These are phyloP conservation scores for Empis livida DNA, from an alignment of 2,888 invertebrate genomes.

Conservation along the genomic window DNA sequence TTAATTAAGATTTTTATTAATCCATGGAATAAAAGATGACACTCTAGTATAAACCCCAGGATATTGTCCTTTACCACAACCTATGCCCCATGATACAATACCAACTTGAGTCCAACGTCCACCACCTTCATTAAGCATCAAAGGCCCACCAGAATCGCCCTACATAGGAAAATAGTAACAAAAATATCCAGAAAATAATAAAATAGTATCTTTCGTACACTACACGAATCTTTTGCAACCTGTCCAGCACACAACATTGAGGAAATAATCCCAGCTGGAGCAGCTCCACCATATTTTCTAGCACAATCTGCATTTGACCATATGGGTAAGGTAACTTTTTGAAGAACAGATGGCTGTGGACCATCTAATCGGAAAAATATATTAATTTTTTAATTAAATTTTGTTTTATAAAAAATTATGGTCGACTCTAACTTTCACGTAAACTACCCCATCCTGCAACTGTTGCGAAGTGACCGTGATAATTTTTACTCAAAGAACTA, in stretches of 20 bases:
- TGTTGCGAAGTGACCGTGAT: slow-evolving; percentile 58
- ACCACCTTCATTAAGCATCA: slow-evolving; percentile 63
- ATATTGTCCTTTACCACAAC: slow-evolving; percentile 82
- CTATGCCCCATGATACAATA: slow-evolving; percentile 84
- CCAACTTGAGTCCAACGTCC: slow-evolving; percentile 74
- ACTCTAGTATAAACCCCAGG: slow-evolving; percentile 83
- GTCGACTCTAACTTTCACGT: slow-evolving; percentile 48
- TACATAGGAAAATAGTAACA: slow-evolving; percentile 27
- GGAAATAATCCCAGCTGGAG: slow-evolving; percentile 77
- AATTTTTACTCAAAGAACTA: slow-evolving; percentile 38
- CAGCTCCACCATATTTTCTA: slow-evolving; percentile 66
- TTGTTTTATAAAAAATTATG: neutral
- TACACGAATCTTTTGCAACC: slow-evolving; percentile 75
- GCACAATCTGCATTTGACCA: slow-evolving; percentile 71
- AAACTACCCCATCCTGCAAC: slow-evolving; percentile 85
- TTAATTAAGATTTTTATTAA: slow-evolving; percentile 61
- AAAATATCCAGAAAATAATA: neutral
- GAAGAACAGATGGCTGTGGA: slow-evolving; percentile 65
- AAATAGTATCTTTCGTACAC: slow-evolving; percentile 44
- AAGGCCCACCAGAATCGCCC: slow-evolving; percentile 83
- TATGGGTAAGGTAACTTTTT: slow-evolving; percentile 72
- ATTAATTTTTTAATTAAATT: slow-evolving; percentile 1
- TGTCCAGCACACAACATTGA: slow-evolving; percentile 81
- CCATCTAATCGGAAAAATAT: slow-evolving; percentile 44
- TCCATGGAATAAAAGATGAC: slow-evolving; percentile 73